A percentile compares a stretch with the other conserved stretches of the same genome.
These are phyloP conservation scores for Nephrotoma guestfalica DNA, from an alignment of 2,888 invertebrate genomes.

Conservation along the genomic window DNA sequence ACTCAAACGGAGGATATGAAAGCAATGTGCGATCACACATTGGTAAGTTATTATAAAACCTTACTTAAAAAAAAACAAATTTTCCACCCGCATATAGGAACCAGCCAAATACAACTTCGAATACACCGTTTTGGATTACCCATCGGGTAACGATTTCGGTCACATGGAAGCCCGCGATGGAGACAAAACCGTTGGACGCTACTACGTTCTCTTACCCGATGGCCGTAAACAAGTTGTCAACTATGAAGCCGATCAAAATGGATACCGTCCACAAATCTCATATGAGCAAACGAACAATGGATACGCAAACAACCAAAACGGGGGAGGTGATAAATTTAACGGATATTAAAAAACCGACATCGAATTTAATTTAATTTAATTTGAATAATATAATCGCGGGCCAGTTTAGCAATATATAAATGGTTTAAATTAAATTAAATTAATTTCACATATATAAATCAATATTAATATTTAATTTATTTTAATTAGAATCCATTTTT, in stretches of 20 bases:
- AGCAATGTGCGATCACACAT: neutral
- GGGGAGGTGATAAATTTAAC: slow-evolving; percentile 13
- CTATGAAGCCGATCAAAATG: slow-evolving; percentile 52
- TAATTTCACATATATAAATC: neutral
- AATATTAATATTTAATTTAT: neutral
- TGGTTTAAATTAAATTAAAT: neutral
- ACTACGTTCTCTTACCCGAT: slow-evolving; percentile 51
- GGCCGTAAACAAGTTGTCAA: slow-evolving; percentile 53
- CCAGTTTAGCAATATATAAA: neutral
- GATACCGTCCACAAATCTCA: slow-evolving; percentile 50
- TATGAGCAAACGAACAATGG: slow-evolving; percentile 43
- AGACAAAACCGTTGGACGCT: slow-evolving; percentile 44
- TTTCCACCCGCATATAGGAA: slow-evolving; percentile 30
- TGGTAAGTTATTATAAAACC: neutral
- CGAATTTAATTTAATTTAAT: neutral
- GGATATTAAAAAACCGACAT: slow-evolving; percentile 9
- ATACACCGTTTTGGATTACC: slow-evolving; percentile 49
- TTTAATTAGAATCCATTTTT: neutral
- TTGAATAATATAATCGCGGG: neutral
- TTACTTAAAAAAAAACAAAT: neutral
- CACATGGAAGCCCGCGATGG: slow-evolving; percentile 49
- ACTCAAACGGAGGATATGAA: slow-evolving; percentile 26
- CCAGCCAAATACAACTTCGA: slow-evolving; percentile 55
- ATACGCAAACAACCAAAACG: neutral
- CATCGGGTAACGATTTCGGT: slow-evolving; percentile 49